Conservation (phyloP, 2,113 vertebrate species). For the Electrona antarctica region DNA sequence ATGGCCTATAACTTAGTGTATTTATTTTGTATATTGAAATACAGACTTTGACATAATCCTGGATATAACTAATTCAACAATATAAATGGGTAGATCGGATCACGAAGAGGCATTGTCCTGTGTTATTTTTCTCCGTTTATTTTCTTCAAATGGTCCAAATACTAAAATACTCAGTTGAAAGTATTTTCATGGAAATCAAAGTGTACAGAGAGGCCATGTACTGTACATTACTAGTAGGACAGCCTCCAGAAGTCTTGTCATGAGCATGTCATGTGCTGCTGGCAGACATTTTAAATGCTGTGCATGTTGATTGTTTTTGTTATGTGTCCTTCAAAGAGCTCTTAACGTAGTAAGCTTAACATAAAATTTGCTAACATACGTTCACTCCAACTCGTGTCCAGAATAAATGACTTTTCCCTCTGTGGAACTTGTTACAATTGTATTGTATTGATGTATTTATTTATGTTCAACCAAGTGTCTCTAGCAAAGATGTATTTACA, state of each 20-base stretch:
- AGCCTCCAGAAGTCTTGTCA: not conserved
- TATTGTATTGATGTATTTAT: too few relatives aligned
- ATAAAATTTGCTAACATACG: too few relatives aligned
- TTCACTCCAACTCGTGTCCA: too few relatives aligned
- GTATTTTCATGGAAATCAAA: conserved; percentile 53
- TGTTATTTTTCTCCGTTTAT: conserved; percentile 49
- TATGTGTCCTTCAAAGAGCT: conserved; percentile 24
- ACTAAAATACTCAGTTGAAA: conserved; percentile 46
- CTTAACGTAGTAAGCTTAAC: conserved; percentile 17
- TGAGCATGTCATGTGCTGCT: not conserved
- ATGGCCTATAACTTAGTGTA: too few relatives aligned
- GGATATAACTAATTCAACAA: not conserved
- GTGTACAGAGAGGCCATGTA: conserved; percentile 36
- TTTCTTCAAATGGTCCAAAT: conserved; percentile 39
- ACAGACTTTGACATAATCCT: conserved; percentile 14
- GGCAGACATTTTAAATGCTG: conserved; percentile 29
- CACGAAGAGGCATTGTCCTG: not conserved
- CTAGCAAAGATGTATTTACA: too few relatives aligned
- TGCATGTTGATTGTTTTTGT: conserved; percentile 41
- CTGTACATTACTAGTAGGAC: conserved; percentile 1
- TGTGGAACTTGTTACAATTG: too few relatives aligned
- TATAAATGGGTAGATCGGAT: conserved; percentile 28
- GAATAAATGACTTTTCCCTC: too few relatives aligned
- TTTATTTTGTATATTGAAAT: conserved; percentile 54
- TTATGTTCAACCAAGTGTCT: too few relatives aligned